phyloP scores from a whole-genome alignment of 2,888 invertebrate species.

The Acronicta leporina region DNA sequence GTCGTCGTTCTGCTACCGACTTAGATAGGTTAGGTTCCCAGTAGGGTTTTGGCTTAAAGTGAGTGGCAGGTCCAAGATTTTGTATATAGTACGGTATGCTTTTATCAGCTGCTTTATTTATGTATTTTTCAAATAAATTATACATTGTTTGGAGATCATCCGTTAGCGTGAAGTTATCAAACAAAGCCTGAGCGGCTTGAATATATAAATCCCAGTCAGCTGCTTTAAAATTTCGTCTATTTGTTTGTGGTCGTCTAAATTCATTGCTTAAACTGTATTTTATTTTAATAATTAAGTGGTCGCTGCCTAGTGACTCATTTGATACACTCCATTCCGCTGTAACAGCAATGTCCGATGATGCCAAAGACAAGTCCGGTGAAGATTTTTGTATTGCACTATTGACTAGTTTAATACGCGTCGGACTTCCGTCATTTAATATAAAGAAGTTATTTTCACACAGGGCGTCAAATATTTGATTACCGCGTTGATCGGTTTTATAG shows the following conservation, averaged over 20 bases:
- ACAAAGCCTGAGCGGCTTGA: neutral
- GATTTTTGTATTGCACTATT: neutral
- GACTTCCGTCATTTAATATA: conserved; percentile 1
- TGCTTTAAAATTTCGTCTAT: neutral
- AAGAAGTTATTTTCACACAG: neutral
- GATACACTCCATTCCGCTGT: neutral
- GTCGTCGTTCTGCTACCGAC: neutral
- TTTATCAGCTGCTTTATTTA: neutral
- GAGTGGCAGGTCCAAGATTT: neutral
- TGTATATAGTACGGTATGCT: neutral
- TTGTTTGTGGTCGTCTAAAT: neutral
- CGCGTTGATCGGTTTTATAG: neutral
- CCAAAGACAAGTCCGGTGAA: conserved; percentile 3
- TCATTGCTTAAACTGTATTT: neutral
- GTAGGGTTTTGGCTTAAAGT: neutral
- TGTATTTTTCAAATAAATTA: neutral
- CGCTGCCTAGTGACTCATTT: conserved; percentile 2
- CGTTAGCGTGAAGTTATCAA: neutral
- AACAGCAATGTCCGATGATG: neutral
- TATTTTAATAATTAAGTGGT: conserved; percentile 1
- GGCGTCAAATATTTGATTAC: neutral
- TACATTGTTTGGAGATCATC: neutral
- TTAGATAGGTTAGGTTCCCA: conserved; percentile 1
- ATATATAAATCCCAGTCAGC: neutral
- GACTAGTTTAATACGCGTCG: neutral